These are phyloP conservation scores for Cricetomys ansorgei DNA, from an alignment of 2,113 vertebrate genomes.

Conservation along the genomic window DNA sequence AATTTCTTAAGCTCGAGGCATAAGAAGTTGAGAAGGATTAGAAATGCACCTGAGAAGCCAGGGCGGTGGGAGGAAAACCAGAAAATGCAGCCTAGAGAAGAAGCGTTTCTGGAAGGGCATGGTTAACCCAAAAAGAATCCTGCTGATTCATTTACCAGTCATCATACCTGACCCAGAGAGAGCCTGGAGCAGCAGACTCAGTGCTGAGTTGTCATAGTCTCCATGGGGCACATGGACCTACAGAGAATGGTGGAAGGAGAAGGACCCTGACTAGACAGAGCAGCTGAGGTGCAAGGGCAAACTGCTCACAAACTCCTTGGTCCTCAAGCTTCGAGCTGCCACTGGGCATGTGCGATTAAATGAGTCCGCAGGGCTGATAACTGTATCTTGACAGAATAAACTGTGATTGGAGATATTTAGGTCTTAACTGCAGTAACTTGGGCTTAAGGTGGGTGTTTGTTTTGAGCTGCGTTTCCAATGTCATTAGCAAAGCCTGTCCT, in stretches of 20 bases:
- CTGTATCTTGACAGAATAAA: slow-evolving; percentile 34
- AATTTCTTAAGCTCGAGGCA: not conserved
- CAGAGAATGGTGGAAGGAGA: not conserved
- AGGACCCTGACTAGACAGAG: not conserved
- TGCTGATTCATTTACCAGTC: not conserved
- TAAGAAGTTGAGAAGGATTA: not conserved
- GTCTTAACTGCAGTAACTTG: not conserved
- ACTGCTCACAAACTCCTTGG: not conserved
- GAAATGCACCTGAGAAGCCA: not conserved
- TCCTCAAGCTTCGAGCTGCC: not conserved
- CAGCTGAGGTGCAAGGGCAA: not conserved
- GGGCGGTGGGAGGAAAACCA: not conserved
- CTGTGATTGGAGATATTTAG: not conserved
- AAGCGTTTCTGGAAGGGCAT: not conserved
- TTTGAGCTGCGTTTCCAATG: not conserved
- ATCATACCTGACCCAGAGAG: not conserved
- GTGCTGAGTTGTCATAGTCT: not conserved
- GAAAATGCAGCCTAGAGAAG: not conserved
- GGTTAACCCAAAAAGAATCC: not conserved
- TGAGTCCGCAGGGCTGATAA: not conserved
- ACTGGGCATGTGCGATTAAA: not conserved
- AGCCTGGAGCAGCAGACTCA: not conserved
- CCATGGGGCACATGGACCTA: not conserved
- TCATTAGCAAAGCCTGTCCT: not conserved
- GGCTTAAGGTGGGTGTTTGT: not conserved